Percentiles rank a stretch among this genome's conserved stretches.
These are phyloP conservation scores for Hydrotaea diabolus DNA, from an alignment of 2,888 invertebrate species.

Conservation along the genomic window DNA sequence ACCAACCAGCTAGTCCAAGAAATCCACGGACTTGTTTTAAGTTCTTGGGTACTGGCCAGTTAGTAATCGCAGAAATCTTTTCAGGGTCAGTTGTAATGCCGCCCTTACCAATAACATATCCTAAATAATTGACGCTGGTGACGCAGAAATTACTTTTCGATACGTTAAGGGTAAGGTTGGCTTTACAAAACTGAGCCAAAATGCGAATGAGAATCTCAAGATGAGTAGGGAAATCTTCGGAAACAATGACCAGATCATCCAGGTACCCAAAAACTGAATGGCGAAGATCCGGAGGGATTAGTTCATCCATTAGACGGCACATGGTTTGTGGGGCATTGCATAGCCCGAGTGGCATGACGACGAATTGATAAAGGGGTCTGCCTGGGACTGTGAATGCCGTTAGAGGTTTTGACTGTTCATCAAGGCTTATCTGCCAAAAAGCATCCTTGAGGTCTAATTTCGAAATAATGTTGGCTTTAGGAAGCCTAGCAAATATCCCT, in stretches of 20 bases:
- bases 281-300: slow-evolving; percentile 53
- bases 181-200: slow-evolving; percentile 41
- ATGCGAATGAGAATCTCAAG: slow-evolving; percentile 37
- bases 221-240: slow-evolving; percentile 45
- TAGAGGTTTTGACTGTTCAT: no score
- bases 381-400: no score
- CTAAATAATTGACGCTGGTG: slow-evolving; percentile 55
- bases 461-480: slow-evolving; percentile 45
- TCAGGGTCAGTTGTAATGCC: slow-evolving; percentile 46
- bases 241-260: slow-evolving; percentile 45
- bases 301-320: slow-evolving; percentile 61
- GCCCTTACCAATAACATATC: slow-evolving; percentile 53
- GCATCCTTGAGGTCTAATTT: not conserved
- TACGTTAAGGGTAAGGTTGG: slow-evolving; percentile 53
- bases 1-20: slow-evolving; percentile 68
- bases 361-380: slow-evolving; percentile 60
- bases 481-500: slow-evolving; percentile 57
- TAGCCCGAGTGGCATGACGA: slow-evolving; percentile 62
- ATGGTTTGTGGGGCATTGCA: slow-evolving; percentile 61
- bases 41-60: slow-evolving; percentile 56
- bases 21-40: slow-evolving; percentile 64
- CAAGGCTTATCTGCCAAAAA: no score
- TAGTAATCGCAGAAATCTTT: slow-evolving; percentile 20
- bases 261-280: slow-evolving; percentile 54
- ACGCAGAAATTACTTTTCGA: slow-evolving; percentile 56